Conservation (phyloP, 2,113 vertebrate species). For the Spea bombifrons region DNA sequence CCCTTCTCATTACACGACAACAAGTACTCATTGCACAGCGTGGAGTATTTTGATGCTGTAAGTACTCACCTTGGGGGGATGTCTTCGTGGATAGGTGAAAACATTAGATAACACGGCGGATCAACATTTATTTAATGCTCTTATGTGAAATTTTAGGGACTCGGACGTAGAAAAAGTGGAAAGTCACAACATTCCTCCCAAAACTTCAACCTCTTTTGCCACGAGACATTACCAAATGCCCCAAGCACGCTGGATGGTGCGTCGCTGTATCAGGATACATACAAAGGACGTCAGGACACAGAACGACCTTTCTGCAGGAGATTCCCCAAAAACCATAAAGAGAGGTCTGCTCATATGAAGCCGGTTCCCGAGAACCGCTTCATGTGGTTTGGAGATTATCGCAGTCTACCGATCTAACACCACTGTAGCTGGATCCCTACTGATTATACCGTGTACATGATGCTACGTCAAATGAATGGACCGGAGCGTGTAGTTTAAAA, state of each 20-base stretch:
- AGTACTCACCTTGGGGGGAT: conserved; percentile 55
- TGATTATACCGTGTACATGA: too few relatives aligned
- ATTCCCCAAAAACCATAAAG: conserved; percentile 18
- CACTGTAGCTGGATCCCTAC: too few relatives aligned
- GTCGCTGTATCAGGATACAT: not conserved
- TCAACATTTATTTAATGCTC: too few relatives aligned
- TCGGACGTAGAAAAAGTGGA: conserved; percentile 20
- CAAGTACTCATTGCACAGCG: conserved; percentile 61
- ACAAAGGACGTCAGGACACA: conserved; percentile 7
- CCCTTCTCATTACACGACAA: conserved; percentile 83
- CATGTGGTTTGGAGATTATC: conserved; percentile 29
- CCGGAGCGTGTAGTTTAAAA: too few relatives aligned
- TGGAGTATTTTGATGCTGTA: conserved; percentile 68
- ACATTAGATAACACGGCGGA: too few relatives aligned
- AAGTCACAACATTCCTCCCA: conserved; percentile 1
- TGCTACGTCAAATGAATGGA: too few relatives aligned
- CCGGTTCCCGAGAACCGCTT: conserved; percentile 14
- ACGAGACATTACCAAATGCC: not conserved
- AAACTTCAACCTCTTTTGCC: conserved; percentile 23
- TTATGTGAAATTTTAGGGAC: conserved; percentile 10
- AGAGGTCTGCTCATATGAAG: not conserved
- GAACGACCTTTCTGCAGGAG: conserved; percentile 1
- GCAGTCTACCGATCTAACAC: too few relatives aligned
- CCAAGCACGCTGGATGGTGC: not conserved
- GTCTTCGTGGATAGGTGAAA: too few relatives aligned